A percentile compares a stretch with the other conserved stretches of the same genome.
Conservation (phyloP, 30 jellyfish, hydroid and myxozoan genomes). For the Aurelia sp. region DNA sequence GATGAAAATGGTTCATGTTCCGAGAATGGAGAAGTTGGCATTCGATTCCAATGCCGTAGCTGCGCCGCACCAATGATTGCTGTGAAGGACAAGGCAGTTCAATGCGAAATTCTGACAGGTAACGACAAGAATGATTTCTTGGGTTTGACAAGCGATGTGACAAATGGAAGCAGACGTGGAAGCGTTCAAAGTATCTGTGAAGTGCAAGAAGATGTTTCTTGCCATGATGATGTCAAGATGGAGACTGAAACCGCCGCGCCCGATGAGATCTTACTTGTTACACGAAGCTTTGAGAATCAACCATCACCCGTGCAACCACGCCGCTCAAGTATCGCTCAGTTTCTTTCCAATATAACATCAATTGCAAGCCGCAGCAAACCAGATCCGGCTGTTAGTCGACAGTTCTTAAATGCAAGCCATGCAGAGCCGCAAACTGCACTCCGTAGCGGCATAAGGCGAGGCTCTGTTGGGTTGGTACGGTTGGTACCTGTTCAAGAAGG, state of each 20-base stretch:
- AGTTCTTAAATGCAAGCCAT: neutral
- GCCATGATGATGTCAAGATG: slow-evolving; percentile 30
- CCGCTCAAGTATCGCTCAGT: slow-evolving; percentile 63
- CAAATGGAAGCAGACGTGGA: slow-evolving; percentile 48
- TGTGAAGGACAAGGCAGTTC: slow-evolving; percentile 50
- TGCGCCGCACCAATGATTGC: slow-evolving; percentile 53
- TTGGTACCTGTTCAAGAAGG: neutral
- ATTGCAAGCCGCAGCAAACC: slow-evolving; percentile 36
- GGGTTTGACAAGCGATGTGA: slow-evolving; percentile 9
- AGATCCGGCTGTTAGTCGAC: slow-evolving; percentile 10
- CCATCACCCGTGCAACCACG: slow-evolving; percentile 52
- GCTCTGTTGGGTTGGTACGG: neutral
- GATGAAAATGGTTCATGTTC: neutral
- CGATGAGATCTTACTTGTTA: slow-evolving; percentile 50
- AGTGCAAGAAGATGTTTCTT: slow-evolving; percentile 59
- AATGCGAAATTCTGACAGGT: slow-evolving; percentile 44
- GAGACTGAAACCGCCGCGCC: slow-evolving; percentile 29
- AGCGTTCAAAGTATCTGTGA: slow-evolving; percentile 64
- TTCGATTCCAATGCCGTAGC: slow-evolving; percentile 53
- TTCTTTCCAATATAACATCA: slow-evolving; percentile 30
- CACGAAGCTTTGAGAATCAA: slow-evolving; percentile 64
- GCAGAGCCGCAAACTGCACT: neutral
- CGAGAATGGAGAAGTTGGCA: neutral
- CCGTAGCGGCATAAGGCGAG: slow-evolving; percentile 11
- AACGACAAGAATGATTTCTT: slow-evolving; percentile 2